A percentile compares a stretch with the other conserved stretches of the same genome.
These are phyloP conservation scores for Ailuropoda melanoleuca DNA, from an alignment of 2,113 vertebrate species.

Conservation along the genomic window DNA sequence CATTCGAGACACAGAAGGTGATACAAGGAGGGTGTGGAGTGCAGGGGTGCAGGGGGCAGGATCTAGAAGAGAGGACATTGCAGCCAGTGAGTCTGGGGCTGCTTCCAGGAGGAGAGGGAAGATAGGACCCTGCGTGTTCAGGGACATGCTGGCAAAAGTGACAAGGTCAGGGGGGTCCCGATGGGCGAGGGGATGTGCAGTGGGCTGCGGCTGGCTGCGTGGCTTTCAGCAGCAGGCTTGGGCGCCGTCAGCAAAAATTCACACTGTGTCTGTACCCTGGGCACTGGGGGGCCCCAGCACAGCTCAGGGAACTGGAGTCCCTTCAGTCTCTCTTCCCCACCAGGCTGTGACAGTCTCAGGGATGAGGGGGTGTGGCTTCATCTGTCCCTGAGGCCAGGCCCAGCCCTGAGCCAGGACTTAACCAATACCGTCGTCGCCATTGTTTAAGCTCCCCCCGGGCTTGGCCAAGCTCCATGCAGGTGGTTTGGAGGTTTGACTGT, in stretches of 20 bases:
- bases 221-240: not conserved
- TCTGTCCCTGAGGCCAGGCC: not conserved
- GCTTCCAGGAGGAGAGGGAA: not conserved
- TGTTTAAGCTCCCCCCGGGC: not conserved
- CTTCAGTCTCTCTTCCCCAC: not conserved
- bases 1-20: not conserved
- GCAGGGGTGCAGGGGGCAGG: not conserved
- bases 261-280: accelerated
- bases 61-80: not conserved
- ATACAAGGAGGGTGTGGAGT: not conserved
- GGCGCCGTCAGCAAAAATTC: not conserved
- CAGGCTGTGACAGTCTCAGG: accelerated
- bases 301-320: accelerated
- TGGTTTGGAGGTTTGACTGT: not conserved
- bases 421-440: accelerated
- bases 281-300: not conserved
- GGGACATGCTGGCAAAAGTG: not conserved
- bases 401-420: accelerated
- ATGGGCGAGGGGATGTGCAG: not conserved
- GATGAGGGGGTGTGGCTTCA: not conserved
- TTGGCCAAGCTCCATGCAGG: accelerated
- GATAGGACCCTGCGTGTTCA: too few species aligned
- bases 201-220: accelerated
- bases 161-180: accelerated
- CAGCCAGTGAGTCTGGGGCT: not conserved